Evolutionary conservation across 2,797 vertebrate species (phyloP).

Genomic region (Denticeps clupeoides): DNA sequence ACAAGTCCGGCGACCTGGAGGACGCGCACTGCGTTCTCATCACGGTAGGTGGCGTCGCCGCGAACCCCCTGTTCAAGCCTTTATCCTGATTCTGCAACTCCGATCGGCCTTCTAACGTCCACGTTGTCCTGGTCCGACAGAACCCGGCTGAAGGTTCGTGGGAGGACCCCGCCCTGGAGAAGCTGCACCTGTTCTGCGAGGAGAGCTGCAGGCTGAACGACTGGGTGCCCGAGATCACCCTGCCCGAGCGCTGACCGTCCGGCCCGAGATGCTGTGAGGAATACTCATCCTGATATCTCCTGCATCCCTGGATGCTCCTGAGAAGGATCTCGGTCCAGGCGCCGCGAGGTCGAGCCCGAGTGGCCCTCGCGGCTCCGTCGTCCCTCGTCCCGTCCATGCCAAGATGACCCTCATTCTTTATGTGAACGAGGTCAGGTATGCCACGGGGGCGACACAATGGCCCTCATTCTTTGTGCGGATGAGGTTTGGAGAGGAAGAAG

Average conservation of each 20-base stretch:
- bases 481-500: conserved; percentile 67
- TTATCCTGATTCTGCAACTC: no score
- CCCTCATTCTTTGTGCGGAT: conserved; percentile 72
- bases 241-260: conserved; percentile 83
- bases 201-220: conserved; percentile 91
- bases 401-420: conserved; percentile 61
- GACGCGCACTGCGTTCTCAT: conserved; percentile 91
- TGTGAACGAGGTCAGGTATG: conserved; percentile 60
- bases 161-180: conserved; percentile 85
- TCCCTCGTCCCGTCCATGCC: conserved; percentile 57
- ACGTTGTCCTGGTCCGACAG: no score
- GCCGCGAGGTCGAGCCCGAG: conserved; percentile 45
- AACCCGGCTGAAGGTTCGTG: conserved; percentile 76
- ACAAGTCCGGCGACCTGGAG: conserved; percentile 61
- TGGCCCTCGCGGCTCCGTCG: conserved; percentile 42
- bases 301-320: conserved; percentile 72
- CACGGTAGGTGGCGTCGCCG: conserved; percentile 61
- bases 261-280: conserved; percentile 47
- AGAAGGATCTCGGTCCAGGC: conserved; percentile 59
- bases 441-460: conserved; percentile 55
- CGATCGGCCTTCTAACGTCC: neutral
- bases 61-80: neutral
- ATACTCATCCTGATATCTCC: conserved; percentile 59
- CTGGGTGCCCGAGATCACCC: conserved; percentile 91
- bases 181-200: conserved; percentile 86